phyloP scores from a whole-genome alignment of 1,140 invertebrate genomes.

The Drosophila teissieri region DNA sequence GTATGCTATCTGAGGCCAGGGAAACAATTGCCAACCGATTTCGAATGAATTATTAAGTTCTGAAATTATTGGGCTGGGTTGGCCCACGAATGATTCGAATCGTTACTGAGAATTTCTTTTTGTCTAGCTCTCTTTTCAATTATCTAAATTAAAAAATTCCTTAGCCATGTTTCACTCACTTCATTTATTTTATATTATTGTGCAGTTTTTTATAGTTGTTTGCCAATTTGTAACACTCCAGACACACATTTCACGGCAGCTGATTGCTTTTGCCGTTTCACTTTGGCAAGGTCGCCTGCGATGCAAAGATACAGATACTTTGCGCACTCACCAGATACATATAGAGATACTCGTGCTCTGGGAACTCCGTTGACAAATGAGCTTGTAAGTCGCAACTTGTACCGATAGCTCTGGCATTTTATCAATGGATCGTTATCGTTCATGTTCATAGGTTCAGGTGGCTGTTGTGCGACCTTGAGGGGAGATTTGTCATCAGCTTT shows the following conservation, averaged over 20 bases:
- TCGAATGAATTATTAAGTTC: slow-evolving; percentile 44
- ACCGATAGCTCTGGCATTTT: slow-evolving; percentile 68
- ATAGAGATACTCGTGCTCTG: slow-evolving; percentile 24
- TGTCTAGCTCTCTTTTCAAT: slow-evolving; percentile 53
- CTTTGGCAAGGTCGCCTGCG: slow-evolving; percentile 57
- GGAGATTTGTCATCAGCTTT: slow-evolving; percentile 39
- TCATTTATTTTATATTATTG: slow-evolving; percentile 36
- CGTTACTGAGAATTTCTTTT: slow-evolving; percentile 49
- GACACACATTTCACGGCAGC: slow-evolving; percentile 51
- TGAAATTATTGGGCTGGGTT: slow-evolving; percentile 1
- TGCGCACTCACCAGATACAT: slow-evolving; percentile 26
- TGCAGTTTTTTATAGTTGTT: slow-evolving; percentile 48
- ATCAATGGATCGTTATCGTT: slow-evolving; percentile 59
- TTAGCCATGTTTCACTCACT: slow-evolving; percentile 46
- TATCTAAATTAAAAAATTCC: slow-evolving; percentile 83
- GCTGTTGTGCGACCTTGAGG: slow-evolving; percentile 37
- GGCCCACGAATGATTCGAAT: neutral
- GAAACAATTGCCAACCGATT: slow-evolving; percentile 48
- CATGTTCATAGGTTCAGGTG: slow-evolving; percentile 29
- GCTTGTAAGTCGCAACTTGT: slow-evolving; percentile 58
- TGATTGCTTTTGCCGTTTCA: slow-evolving; percentile 69
- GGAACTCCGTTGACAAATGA: slow-evolving; percentile 62
- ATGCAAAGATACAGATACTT: slow-evolving; percentile 45
- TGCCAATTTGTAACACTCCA: slow-evolving; percentile 62
- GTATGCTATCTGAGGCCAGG: slow-evolving; percentile 11